Base-by-base conservation (phyloP, 1,140 invertebrate species). In the Pygmarrhopalites habei region DNA sequence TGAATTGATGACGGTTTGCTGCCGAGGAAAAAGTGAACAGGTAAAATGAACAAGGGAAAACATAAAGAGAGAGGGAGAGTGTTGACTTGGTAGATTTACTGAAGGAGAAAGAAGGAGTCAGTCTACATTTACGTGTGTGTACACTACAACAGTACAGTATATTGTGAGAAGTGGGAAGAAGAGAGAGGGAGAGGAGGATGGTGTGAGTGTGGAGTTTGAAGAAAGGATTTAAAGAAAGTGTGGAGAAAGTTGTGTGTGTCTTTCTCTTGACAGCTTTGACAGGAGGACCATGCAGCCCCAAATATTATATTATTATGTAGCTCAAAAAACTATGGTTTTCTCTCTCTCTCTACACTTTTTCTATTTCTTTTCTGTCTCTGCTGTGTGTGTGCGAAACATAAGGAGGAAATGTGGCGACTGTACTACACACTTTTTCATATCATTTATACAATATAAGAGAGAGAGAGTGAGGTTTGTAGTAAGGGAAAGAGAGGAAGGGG, bases 291-390 rank as follows among this genome's bases (percentile, higher is more conserved):
- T 49, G 23, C 46, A 49, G 46, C 23, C 14, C 44, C 44, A 32
- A 53, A 61, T 61, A 61, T 52, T 53, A 43, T 59, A 47, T 49
- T 32, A 49, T n/a, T n/a, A n/a, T n/a, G n/a, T n/a, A n/a, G n/a
- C n/a, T n/a, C n/a, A n/a, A n/a, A n/a, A n/a, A n/a, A n/a, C n/a
- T n/a, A n/a, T n/a, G n/a, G n/a, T n/a, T n/a, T n/a, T n/a, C n/a
- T n/a, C n/a, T n/a, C n/a, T n/a, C n/a, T n/a, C n/a, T n/a, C n/a
- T n/a, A n/a, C n/a, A n/a, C n/a, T n/a, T n/a, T n/a, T n/a, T n/a
- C n/a, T n/a, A 15, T 35, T 5, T 35, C 5, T 35, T 15, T 35
- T 7, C 32, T 7, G 32, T 35, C 32, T 35, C 32, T 7, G 15
- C 32, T 35, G 32, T 35, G 32, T 35, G 32, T 35, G 15, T 35